Evolutionary conservation across 2,888 invertebrate genomes (phyloP).

Genomic region (Boloria selene): DNA sequence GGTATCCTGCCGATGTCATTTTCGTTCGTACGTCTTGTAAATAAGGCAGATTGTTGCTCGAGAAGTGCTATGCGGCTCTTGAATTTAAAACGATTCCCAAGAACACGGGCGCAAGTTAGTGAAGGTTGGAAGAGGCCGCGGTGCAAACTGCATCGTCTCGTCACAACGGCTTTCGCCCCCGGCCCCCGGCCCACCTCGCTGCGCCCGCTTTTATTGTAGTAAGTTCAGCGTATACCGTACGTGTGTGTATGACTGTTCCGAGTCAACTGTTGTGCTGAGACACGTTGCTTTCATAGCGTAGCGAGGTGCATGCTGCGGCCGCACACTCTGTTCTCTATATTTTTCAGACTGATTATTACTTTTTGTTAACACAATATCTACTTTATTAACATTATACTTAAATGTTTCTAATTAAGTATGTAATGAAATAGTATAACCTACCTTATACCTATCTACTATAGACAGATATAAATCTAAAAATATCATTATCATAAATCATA

Average conservation of each 20-base stretch:
- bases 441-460: too few species aligned
- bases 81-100: slow-evolving; percentile 82
- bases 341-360: background rate
- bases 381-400: background rate
- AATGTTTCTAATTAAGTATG: too few species aligned
- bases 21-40: slow-evolving; percentile 54
- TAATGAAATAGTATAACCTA: too few species aligned
- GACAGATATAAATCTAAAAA: too few species aligned
- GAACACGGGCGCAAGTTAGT: slow-evolving; percentile 81
- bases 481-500: too few species aligned
- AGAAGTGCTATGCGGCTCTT: slow-evolving; percentile 73
- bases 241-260: slow-evolving; percentile 66
- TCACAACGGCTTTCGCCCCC: slow-evolving; percentile 63
- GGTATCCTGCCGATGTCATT: slow-evolving; percentile 56
- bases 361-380: background rate
- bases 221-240: slow-evolving; percentile 46
- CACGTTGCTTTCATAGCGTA: slow-evolving; percentile 69
- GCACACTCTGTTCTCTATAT: background rate
- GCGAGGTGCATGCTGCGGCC: slow-evolving; percentile 56
- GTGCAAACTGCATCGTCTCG: slow-evolving; percentile 81
- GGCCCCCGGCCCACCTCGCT: slow-evolving; percentile 45
- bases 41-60: slow-evolving; percentile 61
- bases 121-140: slow-evolving; percentile 81
- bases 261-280: slow-evolving; percentile 77
- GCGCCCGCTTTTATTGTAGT: slow-evolving; percentile 67